Evolutionary conservation across 1,140 invertebrate genomes (phyloP).

Genomic region (Orchesella cincta): DNA sequence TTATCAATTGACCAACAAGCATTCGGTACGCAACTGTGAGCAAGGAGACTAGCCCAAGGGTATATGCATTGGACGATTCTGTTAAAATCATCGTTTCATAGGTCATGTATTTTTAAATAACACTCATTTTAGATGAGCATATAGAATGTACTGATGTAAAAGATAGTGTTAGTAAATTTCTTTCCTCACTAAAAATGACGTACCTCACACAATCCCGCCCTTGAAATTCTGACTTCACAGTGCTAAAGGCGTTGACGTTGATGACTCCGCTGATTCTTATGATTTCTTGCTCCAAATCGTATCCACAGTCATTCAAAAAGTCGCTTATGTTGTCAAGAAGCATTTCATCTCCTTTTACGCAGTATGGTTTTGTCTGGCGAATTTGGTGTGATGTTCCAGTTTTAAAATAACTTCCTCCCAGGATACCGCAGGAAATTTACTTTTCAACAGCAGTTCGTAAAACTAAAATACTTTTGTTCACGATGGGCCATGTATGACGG

Average conservation of each 20-base stretch:
- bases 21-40: conserved; percentile 69
- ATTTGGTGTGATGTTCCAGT: conserved; percentile 43
- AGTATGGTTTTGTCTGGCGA: conserved; percentile 39
- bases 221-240: conserved; percentile 27
- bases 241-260: conserved; percentile 45
- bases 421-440: not conserved
- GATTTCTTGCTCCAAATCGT: conserved; percentile 68
- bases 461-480: conserved; percentile 44
- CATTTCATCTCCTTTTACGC: conserved; percentile 39
- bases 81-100: not conserved
- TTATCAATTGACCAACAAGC: conserved; percentile 61
- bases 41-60: conserved; percentile 64
- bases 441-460: conserved; percentile 40
- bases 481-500: conserved; percentile 32
- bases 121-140: not conserved
- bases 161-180: not conserved
- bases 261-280: conserved; percentile 72
- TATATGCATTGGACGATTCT: conserved; percentile 58
- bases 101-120: not conserved
- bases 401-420: conserved; percentile 33
- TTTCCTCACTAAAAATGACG: not conserved
- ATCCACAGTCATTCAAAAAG: conserved; percentile 66
- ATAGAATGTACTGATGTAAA: no score
- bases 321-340: conserved; percentile 55
- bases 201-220: conserved; percentile 34